Base-by-base conservation (phyloP, 1,140 invertebrate species). In the Cydia amplana region DNA sequence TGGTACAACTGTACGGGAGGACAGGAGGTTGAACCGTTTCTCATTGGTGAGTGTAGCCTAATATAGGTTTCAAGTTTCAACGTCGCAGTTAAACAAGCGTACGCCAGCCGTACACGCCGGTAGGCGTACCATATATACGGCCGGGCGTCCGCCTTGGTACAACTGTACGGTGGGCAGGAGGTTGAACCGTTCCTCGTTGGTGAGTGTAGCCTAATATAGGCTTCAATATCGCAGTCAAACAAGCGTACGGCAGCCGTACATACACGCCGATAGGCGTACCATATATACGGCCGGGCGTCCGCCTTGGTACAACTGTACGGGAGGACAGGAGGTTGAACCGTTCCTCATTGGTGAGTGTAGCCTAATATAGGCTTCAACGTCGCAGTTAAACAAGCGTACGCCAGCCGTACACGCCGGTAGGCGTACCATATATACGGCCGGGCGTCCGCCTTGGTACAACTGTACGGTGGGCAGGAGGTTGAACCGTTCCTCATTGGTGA, bases 111-210 rank as follows among this genome's bases (percentile, higher is more conserved):
- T n/a, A 60, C 18, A 60, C 18, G 18, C 18, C 0, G n/a, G 23
- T 2, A 20, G 18, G 18, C 51, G 51, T 60, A 60, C 51, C 16
- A n/a, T n/a, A n/a, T n/a, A n/a, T n/a, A n/a, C n/a, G n/a, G n/a
- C n/a, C n/a, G n/a, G n/a, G n/a, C n/a, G n/a, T n/a, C n/a, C n/a
- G n/a, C n/a, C n/a, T n/a, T n/a, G n/a, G n/a, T n/a, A n/a, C n/a
- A n/a, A n/a, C n/a, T n/a, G n/a, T n/a, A n/a, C n/a, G n/a, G 60
- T 94, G 98, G 98, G 0, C 97, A 98, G 88, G 96, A 98, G 88
- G 96, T 98, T 25, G 97, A 99, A 91, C 98, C 98, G 2, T 99
- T 99, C 94, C 96, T 99, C 77, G 99, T 99, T 85, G 98, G 98
- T 98, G 91, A 93, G 55, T 60, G 16, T 51, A 46, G 43, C 3